A percentile compares a stretch with the other conserved stretches of the same genome.
Conservation (phyloP, 2,888 invertebrate species). For the Pasiphila rectangulata region DNA sequence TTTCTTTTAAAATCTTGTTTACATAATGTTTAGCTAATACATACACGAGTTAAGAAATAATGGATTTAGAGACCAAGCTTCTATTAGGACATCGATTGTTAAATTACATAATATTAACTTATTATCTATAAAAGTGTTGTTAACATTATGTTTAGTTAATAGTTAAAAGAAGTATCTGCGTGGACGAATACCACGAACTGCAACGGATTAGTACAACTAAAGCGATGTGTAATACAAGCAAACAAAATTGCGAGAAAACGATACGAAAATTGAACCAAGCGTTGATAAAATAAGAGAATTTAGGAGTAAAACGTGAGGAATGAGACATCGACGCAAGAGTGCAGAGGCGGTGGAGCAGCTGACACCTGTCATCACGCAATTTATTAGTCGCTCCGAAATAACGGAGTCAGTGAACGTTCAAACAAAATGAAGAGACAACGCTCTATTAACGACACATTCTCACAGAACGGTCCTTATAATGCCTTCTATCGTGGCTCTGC, state of each 20-base stretch:
- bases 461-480: conserved; percentile 54
- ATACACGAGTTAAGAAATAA: no score
- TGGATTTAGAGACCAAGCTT: no score
- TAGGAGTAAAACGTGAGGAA: conserved; percentile 78
- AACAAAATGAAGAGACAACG: conserved; percentile 77
- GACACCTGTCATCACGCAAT: conserved; percentile 81
- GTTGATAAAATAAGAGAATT: conserved; percentile 80
- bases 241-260: conserved; percentile 67
- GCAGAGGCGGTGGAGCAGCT: conserved; percentile 80
- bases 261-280: conserved; percentile 77
- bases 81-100: no score
- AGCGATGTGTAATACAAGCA: conserved; percentile 63
- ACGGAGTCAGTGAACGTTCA: conserved; percentile 76
- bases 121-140: no score
- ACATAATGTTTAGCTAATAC: no score
- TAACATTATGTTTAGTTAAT: background rate
- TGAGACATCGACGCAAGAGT: conserved; percentile 81
- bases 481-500: conserved; percentile 63
- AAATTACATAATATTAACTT: no score
- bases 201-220: conserved; percentile 48
- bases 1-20: no score
- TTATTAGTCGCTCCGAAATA: conserved; percentile 80
- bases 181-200: conserved; percentile 3
- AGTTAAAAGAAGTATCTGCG: background rate
- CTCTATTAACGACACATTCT: conserved; percentile 76